phyloP scores from a whole-genome alignment of 2,888 invertebrate species.

The Caenorhabditis sp. region DNA sequence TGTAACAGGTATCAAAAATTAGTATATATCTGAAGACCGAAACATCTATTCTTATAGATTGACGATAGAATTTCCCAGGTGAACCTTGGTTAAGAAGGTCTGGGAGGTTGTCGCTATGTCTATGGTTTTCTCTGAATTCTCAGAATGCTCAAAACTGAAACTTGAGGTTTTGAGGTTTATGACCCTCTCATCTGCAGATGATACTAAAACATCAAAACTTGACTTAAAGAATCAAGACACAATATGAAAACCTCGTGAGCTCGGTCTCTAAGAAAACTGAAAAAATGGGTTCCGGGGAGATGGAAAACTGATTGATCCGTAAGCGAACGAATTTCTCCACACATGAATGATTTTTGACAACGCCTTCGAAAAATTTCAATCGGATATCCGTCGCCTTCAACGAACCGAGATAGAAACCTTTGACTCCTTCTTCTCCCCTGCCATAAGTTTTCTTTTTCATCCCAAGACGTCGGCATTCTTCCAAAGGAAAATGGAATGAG shows the following conservation, averaged over 20 bases:
- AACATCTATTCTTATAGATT: no score
- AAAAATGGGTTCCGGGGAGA: conserved; percentile 16
- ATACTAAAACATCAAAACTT: no score
- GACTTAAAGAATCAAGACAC: conserved; percentile 1
- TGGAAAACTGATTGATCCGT: conserved; percentile 46
- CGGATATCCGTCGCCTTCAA: conserved; percentile 55
- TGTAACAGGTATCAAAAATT: no score
- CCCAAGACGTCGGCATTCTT: conserved; percentile 21
- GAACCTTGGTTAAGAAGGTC: no score
- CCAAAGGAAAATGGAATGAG: conserved; percentile 22
- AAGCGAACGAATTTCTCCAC: conserved; percentile 40
- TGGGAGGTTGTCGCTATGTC: no score
- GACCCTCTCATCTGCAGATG: no score
- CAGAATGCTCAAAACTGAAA: no score
- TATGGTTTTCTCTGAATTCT: no score
- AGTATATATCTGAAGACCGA: no score
- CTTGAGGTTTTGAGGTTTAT: no score
- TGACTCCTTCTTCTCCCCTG: not conserved
- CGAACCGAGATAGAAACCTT: conserved; percentile 47
- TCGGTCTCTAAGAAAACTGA: not conserved
- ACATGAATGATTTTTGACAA: conserved; percentile 28
- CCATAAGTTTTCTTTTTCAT: not conserved
- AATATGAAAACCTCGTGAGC: not conserved
- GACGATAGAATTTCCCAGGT: no score
- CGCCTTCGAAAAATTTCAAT: conserved; percentile 30